Conservation (phyloP, 2,888 invertebrate genomes). For the Seladonia tumulorum region DNA sequence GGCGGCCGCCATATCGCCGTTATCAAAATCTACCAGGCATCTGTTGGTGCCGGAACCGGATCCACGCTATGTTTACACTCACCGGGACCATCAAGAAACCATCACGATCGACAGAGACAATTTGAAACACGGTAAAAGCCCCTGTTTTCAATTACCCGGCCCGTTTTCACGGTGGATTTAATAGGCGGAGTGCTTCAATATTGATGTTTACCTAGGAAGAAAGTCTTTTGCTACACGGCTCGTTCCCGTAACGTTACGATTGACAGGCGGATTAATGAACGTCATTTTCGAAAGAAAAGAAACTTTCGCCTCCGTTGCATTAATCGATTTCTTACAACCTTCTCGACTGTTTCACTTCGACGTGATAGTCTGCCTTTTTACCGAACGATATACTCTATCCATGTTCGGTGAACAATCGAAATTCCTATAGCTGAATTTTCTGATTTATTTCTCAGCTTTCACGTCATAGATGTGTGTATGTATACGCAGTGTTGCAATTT, state of each 20-base stretch:
- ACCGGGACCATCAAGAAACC: conserved; percentile 84
- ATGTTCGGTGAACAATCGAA: neutral
- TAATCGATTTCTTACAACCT: neutral
- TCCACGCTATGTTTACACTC: conserved; percentile 88
- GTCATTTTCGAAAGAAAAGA: neutral
- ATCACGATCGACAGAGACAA: conserved; percentile 83
- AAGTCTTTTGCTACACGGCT: neutral
- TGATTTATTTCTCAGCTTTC: no score
- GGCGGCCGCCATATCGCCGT: conserved; percentile 89
- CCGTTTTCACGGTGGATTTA: neutral
- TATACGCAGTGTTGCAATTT: no score
- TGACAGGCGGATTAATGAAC: neutral
- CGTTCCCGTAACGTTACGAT: neutral
- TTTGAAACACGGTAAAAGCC: conserved; percentile 81
- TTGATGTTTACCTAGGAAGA: conserved; percentile 3
- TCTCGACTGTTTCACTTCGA: neutral
- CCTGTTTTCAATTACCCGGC: conserved; percentile 12
- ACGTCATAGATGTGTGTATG: neutral
- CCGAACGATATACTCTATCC: neutral
- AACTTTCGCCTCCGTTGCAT: neutral
- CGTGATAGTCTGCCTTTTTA: neutral
- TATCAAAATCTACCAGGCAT: conserved; percentile 93
- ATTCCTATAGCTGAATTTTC: neutral
- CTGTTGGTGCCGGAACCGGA: conserved; percentile 88
- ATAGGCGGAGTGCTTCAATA: neutral